Evolutionary conservation across 2,113 vertebrate genomes (phyloP).

Genomic region (Kryptolebias marmoratus): DNA sequence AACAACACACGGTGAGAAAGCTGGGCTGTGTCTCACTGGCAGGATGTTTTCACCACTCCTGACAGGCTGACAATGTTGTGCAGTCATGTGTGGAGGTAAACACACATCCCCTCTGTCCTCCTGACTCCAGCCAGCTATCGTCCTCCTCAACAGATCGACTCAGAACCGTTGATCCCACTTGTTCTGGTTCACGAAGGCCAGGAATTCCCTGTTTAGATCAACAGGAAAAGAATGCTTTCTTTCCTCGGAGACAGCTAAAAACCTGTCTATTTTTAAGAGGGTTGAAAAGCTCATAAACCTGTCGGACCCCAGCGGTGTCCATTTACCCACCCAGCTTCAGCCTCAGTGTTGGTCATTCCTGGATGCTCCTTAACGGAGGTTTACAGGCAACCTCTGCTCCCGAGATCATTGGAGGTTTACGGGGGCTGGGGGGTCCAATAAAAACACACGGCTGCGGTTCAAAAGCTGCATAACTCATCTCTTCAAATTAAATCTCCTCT

Average conservation of each 20-base stretch:
- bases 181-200: conserved; percentile 77
- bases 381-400: conserved; percentile 63
- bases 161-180: conserved; percentile 65
- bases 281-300: conserved; percentile 65
- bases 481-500: conserved; percentile 15
- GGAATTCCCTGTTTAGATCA: conserved; percentile 67
- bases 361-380: conserved; percentile 65
- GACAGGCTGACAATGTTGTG: conserved; percentile 56
- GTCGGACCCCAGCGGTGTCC: conserved; percentile 63
- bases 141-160: conserved; percentile 18
- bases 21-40: conserved; percentile 32
- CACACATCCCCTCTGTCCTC: conserved; percentile 42
- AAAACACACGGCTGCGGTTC: conserved; percentile 65
- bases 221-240: conserved; percentile 62
- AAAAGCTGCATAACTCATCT: conserved; percentile 55
- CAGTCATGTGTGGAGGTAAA: conserved; percentile 68
- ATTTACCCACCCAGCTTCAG: conserved; percentile 62
- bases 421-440: conserved; percentile 52
- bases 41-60: conserved; percentile 41
- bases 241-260: conserved; percentile 71
- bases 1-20: conserved; percentile 34
- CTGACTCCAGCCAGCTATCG: conserved; percentile 31
- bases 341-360: conserved; percentile 65
- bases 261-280: conserved; percentile 49
- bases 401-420: conserved; percentile 75